A percentile compares a stretch with the other conserved stretches of the same genome.
phyloP scores from a whole-genome alignment of 2,113 vertebrate genomes.

The Sminthopsis crassicaudata region DNA sequence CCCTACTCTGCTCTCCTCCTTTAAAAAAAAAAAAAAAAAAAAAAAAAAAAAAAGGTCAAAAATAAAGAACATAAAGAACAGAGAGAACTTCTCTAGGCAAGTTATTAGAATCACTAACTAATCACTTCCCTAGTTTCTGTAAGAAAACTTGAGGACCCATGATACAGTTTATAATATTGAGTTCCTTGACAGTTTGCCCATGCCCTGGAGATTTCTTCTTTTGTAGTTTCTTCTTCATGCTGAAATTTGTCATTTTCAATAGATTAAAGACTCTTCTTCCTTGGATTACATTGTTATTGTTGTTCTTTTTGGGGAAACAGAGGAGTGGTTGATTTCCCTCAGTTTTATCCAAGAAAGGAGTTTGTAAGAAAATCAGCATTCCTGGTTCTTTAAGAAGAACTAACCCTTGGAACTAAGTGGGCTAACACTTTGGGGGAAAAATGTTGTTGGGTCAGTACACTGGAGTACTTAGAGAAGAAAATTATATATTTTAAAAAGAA shows the following conservation, averaged over 20 bases:
- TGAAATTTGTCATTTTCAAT: neutral
- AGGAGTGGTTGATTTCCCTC: neutral
- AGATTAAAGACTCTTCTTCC: slow-evolving; percentile 30
- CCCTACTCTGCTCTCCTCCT: neutral
- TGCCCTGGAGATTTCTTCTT: neutral
- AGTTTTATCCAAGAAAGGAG: neutral
- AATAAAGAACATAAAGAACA: too few relatives aligned
- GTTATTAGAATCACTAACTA: neutral
- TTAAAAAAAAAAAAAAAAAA: neutral
- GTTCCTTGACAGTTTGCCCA: neutral
- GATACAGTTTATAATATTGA: neutral
- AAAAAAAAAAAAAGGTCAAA: neutral
- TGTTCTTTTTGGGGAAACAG: neutral
- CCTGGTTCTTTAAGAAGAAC: neutral
- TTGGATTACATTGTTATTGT: neutral
- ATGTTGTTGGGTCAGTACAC: neutral
- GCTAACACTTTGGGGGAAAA: neutral
- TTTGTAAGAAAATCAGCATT: neutral
- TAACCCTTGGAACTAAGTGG: neutral
- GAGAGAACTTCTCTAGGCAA: neutral
- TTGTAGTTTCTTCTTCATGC: neutral
- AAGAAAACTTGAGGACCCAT: neutral
- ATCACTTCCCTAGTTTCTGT: neutral
- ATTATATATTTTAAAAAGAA: neutral
- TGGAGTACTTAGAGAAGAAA: neutral